Evolutionary conservation across 2,888 invertebrate species (phyloP).

Genomic region (Ectemnius lituratus): DNA sequence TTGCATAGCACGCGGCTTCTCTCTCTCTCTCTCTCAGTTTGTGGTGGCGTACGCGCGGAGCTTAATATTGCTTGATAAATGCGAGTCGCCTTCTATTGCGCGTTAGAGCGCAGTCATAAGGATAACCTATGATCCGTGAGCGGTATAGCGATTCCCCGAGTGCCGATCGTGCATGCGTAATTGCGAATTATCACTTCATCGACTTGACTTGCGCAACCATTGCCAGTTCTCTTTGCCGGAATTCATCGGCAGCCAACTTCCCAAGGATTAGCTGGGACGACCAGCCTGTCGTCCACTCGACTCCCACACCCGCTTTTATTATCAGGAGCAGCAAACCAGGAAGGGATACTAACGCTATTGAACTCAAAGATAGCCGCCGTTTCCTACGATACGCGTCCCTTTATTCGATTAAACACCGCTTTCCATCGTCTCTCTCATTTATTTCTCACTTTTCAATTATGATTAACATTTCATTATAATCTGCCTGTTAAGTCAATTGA

Average conservation of each 20-base stretch:
- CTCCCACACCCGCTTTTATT: too few species aligned
- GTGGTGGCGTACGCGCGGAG: slow-evolving; percentile 16
- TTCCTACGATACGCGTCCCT: too few species aligned
- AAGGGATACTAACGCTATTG: too few species aligned
- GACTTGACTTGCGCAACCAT: slow-evolving; percentile 56
- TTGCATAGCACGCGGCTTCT: too few species aligned
- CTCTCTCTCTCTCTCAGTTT: too few species aligned
- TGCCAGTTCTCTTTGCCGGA: slow-evolving; percentile 30
- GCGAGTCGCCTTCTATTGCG: slow-evolving; percentile 42
- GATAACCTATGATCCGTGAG: slow-evolving; percentile 63
- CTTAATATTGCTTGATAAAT: slow-evolving; percentile 47
- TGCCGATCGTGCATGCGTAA: slow-evolving; percentile 65
- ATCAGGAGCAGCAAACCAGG: too few species aligned
- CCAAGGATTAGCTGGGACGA: slow-evolving; percentile 10
- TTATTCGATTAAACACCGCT: too few species aligned
- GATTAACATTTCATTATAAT: too few species aligned
- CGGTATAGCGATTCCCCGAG: slow-evolving; percentile 49
- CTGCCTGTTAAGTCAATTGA: too few species aligned
- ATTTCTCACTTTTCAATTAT: too few species aligned
- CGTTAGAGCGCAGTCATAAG: slow-evolving; percentile 49
- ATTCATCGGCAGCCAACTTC: slow-evolving; percentile 17
- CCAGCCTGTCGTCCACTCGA: slow-evolving; percentile 13
- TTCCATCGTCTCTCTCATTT: too few species aligned
- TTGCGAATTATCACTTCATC: slow-evolving; percentile 65
- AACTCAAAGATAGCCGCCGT: too few species aligned